These are phyloP conservation scores for Mastomys coucha DNA, from an alignment of 2,113 vertebrate genomes.

Conservation along the genomic window DNA sequence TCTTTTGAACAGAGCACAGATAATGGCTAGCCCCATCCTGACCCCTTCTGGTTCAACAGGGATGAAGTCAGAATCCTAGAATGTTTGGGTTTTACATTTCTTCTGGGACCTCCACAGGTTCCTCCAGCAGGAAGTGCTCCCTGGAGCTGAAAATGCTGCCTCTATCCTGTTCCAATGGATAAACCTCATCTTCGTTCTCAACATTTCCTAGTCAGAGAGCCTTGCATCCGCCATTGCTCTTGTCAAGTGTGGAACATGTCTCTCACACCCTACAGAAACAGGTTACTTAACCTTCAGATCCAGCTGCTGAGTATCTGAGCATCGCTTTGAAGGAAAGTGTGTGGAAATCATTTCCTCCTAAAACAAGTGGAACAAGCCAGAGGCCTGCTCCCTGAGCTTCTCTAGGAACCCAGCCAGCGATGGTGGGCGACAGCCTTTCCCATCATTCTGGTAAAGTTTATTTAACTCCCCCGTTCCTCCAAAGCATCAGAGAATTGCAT, in stretches of 20 bases:
- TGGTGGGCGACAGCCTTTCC: background rate
- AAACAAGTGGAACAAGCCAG: background rate
- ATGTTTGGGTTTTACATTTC: background rate
- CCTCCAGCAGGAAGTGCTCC: background rate
- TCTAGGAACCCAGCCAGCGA: background rate
- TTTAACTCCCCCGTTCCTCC: background rate
- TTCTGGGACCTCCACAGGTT: background rate
- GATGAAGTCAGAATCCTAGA: background rate
- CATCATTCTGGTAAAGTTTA: background rate
- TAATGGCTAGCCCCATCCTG: background rate
- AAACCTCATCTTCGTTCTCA: background rate
- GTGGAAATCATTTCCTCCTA: background rate
- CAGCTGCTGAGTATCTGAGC: background rate
- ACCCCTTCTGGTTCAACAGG: background rate
- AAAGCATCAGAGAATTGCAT: background rate
- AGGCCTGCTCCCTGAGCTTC: background rate
- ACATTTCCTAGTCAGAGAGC: background rate
- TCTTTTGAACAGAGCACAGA: background rate
- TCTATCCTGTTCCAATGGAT: fast-evolving
- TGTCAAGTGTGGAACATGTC: background rate
- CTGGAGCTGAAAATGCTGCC: background rate
- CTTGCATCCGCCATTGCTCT: background rate
- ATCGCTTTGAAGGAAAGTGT: background rate
- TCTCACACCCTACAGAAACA: background rate
- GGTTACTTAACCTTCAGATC: background rate